phyloP scores from a whole-genome alignment of 2,888 invertebrate species.

The Corbicula japonica region DNA sequence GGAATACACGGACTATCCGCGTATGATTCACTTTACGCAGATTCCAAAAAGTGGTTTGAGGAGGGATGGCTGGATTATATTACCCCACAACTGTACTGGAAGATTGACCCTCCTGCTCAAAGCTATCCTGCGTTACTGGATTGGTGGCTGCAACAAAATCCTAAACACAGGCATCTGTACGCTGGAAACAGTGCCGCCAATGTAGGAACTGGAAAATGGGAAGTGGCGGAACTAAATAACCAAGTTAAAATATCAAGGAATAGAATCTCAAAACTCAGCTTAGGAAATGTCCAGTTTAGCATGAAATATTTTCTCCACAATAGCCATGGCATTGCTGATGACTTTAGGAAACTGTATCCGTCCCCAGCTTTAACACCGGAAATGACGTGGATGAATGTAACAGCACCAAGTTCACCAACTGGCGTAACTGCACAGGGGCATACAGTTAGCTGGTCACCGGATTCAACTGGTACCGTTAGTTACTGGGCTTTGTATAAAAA shows the following conservation, averaged over 20 bases:
- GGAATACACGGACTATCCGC: conserved; percentile 78
- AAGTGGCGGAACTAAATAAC: conserved; percentile 72
- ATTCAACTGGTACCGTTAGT: conserved; percentile 8
- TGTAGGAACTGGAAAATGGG: conserved; percentile 69
- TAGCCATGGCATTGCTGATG: conserved; percentile 68
- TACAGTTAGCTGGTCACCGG: conserved; percentile 65
- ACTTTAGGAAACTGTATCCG: conserved; percentile 70
- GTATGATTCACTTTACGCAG: conserved; percentile 79
- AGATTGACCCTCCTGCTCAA: conserved; percentile 81
- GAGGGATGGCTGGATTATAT: conserved; percentile 83
- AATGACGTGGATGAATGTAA: conserved; percentile 74
- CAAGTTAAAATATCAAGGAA: conserved; percentile 77
- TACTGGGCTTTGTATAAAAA: conserved; percentile 67
- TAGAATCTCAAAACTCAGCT: conserved; percentile 50
- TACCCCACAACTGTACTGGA: conserved; percentile 84
- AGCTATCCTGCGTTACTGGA: conserved; percentile 81
- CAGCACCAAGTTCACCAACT: conserved; percentile 54
- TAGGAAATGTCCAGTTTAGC: conserved; percentile 81
- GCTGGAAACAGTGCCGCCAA: conserved; percentile 75
- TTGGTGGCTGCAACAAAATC: conserved; percentile 83
- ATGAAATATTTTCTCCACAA: conserved; percentile 75
- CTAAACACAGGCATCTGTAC: conserved; percentile 75
- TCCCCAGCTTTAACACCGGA: conserved; percentile 72
- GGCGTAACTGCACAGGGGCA: conserved; percentile 53
- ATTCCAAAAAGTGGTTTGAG: conserved; percentile 80